Evolutionary conservation across 2,888 invertebrate genomes (phyloP), one percentile per base, ranked within the genome.

Genomic region (Phania funesta): DNA sequence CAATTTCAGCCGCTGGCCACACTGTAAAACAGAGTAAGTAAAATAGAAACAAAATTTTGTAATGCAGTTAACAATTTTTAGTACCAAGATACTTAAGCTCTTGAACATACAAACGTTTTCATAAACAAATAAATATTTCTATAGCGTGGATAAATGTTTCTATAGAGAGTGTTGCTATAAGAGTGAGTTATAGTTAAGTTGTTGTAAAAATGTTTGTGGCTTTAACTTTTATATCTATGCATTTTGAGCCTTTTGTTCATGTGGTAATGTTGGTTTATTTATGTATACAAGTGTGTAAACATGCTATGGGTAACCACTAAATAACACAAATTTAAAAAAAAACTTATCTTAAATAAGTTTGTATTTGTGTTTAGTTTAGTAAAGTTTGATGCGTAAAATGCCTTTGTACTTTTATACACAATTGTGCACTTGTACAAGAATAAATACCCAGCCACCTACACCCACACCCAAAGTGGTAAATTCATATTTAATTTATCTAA

Each of bases 171-270:
- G n/a, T 56, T 54, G 18, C 18, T 32, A 13, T 5, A 44, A 35
- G 56, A 41, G 60, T 26, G 38, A 62, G 62, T 18, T 64, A 24
- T 26, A 67, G 74, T 58, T 24, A 62, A 71, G 71, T 65, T 68
- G 75, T 70, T 77, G 65, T 52, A 58, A 56, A 71, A 75, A 70
- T 80, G 26, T 22, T 80, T 80, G 75, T 71, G 80, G 80, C 58
- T 65, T 75, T 46, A 22, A 65, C 38, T 80, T 71, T 26, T 46
- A 6, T 26, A 38, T 52, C 4, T 41, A 29, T 70, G 65, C 58
- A 35, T 80, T 71, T 80, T 71, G 41, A 80, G 71, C 71, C 80
- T 71, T 80, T 80, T 76, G 80, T 74, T 68, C 74, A 35, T 80
- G 70, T 75, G 78, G 71, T 65, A 58, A 22, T 56, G 20, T 56